A percentile compares a stretch with the other conserved stretches of the same genome.
phyloP scores from a whole-genome alignment of 2,113 vertebrate species.

The Charina bottae region DNA sequence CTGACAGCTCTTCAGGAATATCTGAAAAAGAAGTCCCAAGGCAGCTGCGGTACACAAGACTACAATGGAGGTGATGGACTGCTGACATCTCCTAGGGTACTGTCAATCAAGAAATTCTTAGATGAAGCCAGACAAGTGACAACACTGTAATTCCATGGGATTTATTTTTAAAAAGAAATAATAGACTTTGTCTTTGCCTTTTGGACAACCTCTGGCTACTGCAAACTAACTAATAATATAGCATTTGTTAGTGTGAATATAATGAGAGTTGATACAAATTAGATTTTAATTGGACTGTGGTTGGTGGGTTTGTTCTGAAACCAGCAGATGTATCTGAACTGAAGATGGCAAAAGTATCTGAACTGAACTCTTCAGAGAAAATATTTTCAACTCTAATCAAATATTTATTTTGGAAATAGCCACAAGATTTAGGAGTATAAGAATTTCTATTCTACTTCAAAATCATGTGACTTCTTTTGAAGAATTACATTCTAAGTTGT shows the following conservation, averaged over 20 bases:
- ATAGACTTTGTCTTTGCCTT: slow-evolving; percentile 73
- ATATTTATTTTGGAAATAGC: slow-evolving; percentile 68
- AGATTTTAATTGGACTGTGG: slow-evolving; percentile 71
- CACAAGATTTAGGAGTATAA: slow-evolving; percentile 46
- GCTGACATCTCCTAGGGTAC: slow-evolving; percentile 84
- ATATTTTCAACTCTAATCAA: slow-evolving; percentile 35
- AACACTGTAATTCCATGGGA: slow-evolving; percentile 76
- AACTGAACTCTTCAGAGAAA: slow-evolving; percentile 19
- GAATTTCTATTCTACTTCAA: slow-evolving; percentile 54
- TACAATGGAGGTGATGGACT: slow-evolving; percentile 71
- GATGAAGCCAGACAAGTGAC: slow-evolving; percentile 70
- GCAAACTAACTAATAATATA: slow-evolving; percentile 71
- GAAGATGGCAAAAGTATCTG: slow-evolving; percentile 32
- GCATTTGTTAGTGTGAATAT: slow-evolving; percentile 62
- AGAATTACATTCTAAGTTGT: slow-evolving; percentile 32
- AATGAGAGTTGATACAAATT: slow-evolving; percentile 74
- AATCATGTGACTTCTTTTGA: slow-evolving; percentile 70
- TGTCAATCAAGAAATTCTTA: slow-evolving; percentile 81
- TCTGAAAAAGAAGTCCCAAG: slow-evolving; percentile 65
- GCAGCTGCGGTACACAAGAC: slow-evolving; percentile 52
- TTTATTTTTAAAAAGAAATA: slow-evolving; percentile 64
- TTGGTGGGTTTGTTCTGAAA: slow-evolving; percentile 63
- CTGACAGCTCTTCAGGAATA: slow-evolving; percentile 72
- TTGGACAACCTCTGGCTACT: slow-evolving; percentile 70
- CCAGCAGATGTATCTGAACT: slow-evolving; percentile 39